Evolutionary conservation across 2,797 vertebrate species (phyloP), one percentile per base, ranked within the genome.

Genomic region (Carcharodon carcharias): DNA sequence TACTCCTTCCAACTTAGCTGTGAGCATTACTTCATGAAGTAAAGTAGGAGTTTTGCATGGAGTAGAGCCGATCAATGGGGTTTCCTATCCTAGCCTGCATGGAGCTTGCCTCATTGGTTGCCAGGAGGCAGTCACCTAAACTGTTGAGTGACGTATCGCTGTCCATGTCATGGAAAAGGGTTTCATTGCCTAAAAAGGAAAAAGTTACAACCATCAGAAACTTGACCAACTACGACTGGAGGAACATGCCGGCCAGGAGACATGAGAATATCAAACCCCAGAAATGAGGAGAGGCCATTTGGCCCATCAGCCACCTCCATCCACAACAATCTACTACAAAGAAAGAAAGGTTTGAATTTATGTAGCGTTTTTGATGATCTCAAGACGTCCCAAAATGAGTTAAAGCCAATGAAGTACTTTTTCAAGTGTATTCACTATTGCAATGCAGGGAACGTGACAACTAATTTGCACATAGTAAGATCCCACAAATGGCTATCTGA

Each of bases 1-100:
- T 73, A 9, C 69, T 45, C 67, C 14, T 95, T 56, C 50, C 94
- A 56, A 73, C 28, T 2, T 54, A n/a, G 35, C n/a, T 8, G 45
- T 7, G 61, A 91, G 95, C 89, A 96, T 82, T 58, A 28, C 45
- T 97, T 99, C 98, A 99, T 96, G 99, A 99, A 96, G 99, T 98
- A 97, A 99, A 99, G 98, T 99, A 99, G 26, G 99, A 99, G 97
- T 98, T 99, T 97, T 99, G 99, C 99, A 99, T 99, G 97, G 99
- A 99, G 97, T 99, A 99, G 96, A 99, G 98, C 96, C 98, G 98
- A 97, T 99, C 99, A 1, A 99, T 99, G 56, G 99, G 99, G 96
- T 99, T 99, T 96, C 99, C 98, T 96, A 98, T 97, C 96, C 98
- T 97, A 16, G 98, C 97, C 97, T 98, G 98, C 96, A 98, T 97